A percentile compares a stretch with the other conserved stretches of the same genome.
Conservation (phyloP, 2,113 vertebrate genomes). For the Eulemur rufifrons region DNA sequence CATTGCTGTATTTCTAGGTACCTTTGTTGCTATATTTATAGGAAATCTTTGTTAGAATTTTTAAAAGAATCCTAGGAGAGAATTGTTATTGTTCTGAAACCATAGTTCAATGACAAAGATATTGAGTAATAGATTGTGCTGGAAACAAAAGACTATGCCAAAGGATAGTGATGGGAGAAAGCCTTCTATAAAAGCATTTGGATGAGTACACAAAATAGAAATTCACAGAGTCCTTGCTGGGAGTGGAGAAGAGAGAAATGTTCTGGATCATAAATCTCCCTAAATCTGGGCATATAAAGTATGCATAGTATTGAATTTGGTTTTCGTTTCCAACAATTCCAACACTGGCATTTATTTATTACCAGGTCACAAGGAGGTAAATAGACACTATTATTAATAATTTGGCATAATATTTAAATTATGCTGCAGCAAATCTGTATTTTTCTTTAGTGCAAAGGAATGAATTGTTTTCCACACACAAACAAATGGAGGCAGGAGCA, state of each 20-base stretch:
- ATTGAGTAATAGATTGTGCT: neutral
- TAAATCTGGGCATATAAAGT: neutral
- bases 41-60: neutral
- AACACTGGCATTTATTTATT: neutral
- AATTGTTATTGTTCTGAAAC: slow-evolving; percentile 46
- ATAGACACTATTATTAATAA: neutral
- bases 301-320: neutral
- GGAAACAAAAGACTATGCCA: neutral
- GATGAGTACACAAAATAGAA: neutral
- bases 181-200: neutral
- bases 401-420: slow-evolving; percentile 47
- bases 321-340: neutral
- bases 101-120: slow-evolving; percentile 22
- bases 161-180: slow-evolving; percentile 1
- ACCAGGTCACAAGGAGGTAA: neutral
- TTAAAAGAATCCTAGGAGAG: neutral
- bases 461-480: neutral
- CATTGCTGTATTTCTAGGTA: neutral
- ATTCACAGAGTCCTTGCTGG: neutral
- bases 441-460: slow-evolving; percentile 37
- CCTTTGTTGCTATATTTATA: neutral
- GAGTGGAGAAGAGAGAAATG: neutral
- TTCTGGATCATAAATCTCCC: neutral
- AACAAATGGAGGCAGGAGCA: neutral
- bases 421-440: neutral